A percentile compares a stretch with the other conserved stretches of the same genome.
phyloP scores from a whole-genome alignment of 2,797 vertebrate genomes.

The Ateles fusciceps region DNA sequence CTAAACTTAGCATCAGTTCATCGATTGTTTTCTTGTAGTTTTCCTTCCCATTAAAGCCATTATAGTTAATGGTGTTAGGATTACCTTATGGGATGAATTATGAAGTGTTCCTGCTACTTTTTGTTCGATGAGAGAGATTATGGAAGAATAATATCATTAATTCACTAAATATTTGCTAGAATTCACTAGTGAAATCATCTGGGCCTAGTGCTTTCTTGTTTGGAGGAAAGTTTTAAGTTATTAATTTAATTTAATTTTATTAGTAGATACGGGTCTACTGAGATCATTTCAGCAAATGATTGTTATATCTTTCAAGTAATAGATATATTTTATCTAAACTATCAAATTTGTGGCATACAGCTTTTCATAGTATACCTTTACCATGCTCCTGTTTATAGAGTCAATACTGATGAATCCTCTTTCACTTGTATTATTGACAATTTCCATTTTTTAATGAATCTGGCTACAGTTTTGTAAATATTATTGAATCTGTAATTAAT shows the following conservation, averaged over 20 bases:
- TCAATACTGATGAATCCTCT: background rate
- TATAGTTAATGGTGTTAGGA: background rate
- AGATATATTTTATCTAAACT: background rate
- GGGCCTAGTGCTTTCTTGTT: background rate
- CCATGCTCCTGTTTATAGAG: background rate
- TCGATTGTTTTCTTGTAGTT: background rate
- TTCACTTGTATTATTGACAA: background rate
- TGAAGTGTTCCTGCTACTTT: background rate
- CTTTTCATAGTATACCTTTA: background rate
- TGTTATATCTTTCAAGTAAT: background rate
- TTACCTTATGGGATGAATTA: background rate
- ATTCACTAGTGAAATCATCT: background rate
- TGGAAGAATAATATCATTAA: background rate
- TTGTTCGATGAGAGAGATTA: background rate
- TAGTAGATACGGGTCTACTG: background rate
- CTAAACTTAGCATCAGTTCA: background rate
- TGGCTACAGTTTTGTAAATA: background rate
- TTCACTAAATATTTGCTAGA: background rate
- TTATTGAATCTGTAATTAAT: background rate
- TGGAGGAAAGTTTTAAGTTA: background rate
- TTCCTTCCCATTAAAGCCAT: background rate
- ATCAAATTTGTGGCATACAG: background rate
- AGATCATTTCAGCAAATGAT: background rate
- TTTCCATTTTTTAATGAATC: no score
- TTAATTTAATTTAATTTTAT: background rate